phyloP scores from a whole-genome alignment of 2,113 vertebrate genomes.

The Typhlomys cinereus region DNA sequence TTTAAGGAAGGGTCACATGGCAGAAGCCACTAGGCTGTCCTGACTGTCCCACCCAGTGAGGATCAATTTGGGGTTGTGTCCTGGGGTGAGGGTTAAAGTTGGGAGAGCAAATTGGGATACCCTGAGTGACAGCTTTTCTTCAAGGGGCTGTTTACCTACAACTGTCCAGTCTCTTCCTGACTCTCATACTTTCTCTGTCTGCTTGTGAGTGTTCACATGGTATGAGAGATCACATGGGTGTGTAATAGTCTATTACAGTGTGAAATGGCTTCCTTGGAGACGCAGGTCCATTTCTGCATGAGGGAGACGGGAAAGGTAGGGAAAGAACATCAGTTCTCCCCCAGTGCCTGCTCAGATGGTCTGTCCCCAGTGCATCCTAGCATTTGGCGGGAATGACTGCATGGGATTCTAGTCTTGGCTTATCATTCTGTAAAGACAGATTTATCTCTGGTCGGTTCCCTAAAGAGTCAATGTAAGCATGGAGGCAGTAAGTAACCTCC shows the following conservation, averaged over 20 bases:
- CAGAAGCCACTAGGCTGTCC: not conserved
- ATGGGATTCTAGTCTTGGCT: not conserved
- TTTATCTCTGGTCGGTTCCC: constrained; percentile 16
- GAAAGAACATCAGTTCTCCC: not conserved
- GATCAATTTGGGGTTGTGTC: not conserved
- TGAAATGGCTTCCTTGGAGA: not conserved
- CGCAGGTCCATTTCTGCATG: not conserved
- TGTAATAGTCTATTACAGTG: not conserved
- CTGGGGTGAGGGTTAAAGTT: not conserved
- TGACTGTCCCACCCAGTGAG: not conserved
- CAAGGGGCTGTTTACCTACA: not conserved
- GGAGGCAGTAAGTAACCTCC: not conserved
- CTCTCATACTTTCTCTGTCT: not conserved
- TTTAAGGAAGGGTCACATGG: not conserved
- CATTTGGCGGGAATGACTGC: not conserved
- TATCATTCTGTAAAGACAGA: not conserved
- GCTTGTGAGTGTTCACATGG: not conserved
- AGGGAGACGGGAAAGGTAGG: not conserved
- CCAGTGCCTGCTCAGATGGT: not conserved
- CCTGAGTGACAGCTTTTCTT: not conserved
- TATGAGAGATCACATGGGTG: not conserved
- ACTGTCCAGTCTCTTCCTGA: not conserved
- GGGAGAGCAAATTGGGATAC: not conserved
- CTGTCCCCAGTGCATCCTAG: not conserved
- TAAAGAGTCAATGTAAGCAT: not conserved